Evolutionary conservation across 1,140 invertebrate genomes (phyloP).

Genomic region (Tachypleus tridentatus): DNA sequence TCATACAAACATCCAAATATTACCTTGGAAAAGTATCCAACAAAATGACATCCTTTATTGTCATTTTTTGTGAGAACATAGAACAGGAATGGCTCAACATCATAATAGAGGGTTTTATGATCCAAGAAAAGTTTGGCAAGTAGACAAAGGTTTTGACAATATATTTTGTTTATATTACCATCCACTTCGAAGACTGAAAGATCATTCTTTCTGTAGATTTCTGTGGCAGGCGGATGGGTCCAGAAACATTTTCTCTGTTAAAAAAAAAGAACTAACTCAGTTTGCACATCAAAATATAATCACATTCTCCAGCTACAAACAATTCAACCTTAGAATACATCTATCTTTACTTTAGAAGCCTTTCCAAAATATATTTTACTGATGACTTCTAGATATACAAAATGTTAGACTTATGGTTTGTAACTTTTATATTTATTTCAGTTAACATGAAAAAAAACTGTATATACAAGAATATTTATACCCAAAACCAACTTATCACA

Average conservation of each 20-base stretch:
- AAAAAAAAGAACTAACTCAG: background rate
- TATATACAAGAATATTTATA: too few relatives aligned
- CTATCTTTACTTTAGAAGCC: too few relatives aligned
- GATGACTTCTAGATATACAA: too few relatives aligned
- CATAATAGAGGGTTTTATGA: constrained; percentile 97
- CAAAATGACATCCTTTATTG: constrained; percentile 46
- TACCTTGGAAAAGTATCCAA: constrained; percentile 45
- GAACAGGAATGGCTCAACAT: constrained; percentile 97
- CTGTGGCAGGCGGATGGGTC: constrained; percentile 88
- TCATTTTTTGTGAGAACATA: constrained; percentile 94
- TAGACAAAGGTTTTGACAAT: constrained; percentile 95
- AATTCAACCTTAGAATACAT: too few relatives aligned
- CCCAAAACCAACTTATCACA: too few relatives aligned
- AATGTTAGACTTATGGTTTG: too few relatives aligned
- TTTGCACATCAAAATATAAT: background rate
- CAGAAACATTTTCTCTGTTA: constrained; percentile 66
- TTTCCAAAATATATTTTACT: too few relatives aligned
- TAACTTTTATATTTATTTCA: too few relatives aligned
- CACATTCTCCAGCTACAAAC: too few relatives aligned
- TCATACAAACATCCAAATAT: background rate
- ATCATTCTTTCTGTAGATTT: constrained; percentile 82
- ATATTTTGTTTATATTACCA: constrained; percentile 94
- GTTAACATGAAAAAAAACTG: too few relatives aligned
- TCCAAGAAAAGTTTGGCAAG: constrained; percentile 95
- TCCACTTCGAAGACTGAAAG: constrained; percentile 78